A percentile compares a stretch with the other conserved stretches of the same genome.
phyloP scores from a whole-genome alignment of 2,113 vertebrate genomes.

The Corythoichthys haematopterus region DNA sequence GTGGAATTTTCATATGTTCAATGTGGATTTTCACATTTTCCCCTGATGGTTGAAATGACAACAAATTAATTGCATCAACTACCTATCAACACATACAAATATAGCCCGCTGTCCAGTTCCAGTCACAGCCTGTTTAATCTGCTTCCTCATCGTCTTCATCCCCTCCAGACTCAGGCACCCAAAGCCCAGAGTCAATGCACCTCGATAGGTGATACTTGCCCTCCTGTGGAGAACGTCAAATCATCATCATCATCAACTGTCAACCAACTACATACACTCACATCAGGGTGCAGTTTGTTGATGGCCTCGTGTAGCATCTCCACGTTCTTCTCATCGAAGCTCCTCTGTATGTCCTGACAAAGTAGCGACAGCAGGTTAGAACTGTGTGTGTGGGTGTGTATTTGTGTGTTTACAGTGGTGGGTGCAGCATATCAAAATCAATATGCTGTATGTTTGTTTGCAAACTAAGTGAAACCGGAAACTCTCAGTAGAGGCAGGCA shows the following conservation, averaged over 20 bases:
- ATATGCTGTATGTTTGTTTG: constrained; percentile 7
- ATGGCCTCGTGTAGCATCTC: constrained; percentile 82
- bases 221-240: constrained; percentile 59
- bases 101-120: background rate
- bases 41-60: background rate
- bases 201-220: constrained; percentile 77
- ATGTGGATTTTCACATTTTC: too few relatives aligned
- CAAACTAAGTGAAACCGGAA: constrained; percentile 5
- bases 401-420: background rate
- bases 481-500: background rate
- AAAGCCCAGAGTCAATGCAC: constrained; percentile 82
- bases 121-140: background rate
- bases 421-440: background rate
- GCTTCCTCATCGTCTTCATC: constrained; percentile 45
- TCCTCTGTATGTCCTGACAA: constrained; percentile 80
- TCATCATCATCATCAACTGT: background rate
- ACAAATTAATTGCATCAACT: background rate
- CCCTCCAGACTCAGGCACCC: constrained; percentile 77
- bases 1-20: background rate
- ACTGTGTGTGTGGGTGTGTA: background rate
- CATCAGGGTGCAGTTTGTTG: constrained; percentile 78
- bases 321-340: constrained; percentile 84
- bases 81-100: background rate
- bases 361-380: constrained; percentile 3
- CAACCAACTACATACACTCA: constrained; percentile 52